These are phyloP conservation scores for Aplocera efformata DNA, from an alignment of 2,888 invertebrate genomes.

Conservation along the genomic window DNA sequence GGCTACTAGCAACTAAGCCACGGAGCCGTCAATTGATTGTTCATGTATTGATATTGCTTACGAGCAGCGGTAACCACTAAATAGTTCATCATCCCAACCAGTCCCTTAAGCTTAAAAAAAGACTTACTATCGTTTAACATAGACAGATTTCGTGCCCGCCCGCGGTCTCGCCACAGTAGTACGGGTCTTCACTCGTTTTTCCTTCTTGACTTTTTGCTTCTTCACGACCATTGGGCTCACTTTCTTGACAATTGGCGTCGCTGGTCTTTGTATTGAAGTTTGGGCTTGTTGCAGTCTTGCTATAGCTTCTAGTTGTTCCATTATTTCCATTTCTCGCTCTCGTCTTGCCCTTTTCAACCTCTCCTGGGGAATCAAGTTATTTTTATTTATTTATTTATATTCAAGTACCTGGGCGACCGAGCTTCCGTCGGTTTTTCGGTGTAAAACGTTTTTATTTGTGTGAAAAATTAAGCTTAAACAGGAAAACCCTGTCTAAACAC, in stretches of 20 bases:
- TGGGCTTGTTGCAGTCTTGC: not conserved
- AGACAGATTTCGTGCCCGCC: constrained; percentile 18
- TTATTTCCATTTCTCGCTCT: constrained; percentile 2
- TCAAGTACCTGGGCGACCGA: no score
- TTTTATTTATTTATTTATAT: not conserved
- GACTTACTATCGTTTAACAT: constrained; percentile 35
- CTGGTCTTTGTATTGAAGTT: not conserved
- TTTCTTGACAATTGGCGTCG: not conserved
- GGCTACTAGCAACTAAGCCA: no score
- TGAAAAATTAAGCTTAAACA: no score
- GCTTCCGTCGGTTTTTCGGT: no score
- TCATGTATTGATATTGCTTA: no score
- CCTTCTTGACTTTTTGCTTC: not conserved
- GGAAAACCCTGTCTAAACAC: no score
- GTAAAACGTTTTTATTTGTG: no score
- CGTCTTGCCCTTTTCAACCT: constrained; percentile 1
- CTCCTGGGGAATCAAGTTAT: constrained; percentile 1
- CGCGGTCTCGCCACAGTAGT: constrained; percentile 7
- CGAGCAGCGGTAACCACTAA: no score
- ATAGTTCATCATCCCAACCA: no score
- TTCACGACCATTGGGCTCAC: not conserved
- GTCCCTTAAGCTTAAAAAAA: no score
- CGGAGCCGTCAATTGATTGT: no score
- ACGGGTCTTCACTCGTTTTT: constrained; percentile 4
- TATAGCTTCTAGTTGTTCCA: not conserved